Percentiles rank a stretch among this genome's conserved stretches.
phyloP scores from a whole-genome alignment of 2,888 invertebrate genomes.

The Rhyacophila evoluta region DNA sequence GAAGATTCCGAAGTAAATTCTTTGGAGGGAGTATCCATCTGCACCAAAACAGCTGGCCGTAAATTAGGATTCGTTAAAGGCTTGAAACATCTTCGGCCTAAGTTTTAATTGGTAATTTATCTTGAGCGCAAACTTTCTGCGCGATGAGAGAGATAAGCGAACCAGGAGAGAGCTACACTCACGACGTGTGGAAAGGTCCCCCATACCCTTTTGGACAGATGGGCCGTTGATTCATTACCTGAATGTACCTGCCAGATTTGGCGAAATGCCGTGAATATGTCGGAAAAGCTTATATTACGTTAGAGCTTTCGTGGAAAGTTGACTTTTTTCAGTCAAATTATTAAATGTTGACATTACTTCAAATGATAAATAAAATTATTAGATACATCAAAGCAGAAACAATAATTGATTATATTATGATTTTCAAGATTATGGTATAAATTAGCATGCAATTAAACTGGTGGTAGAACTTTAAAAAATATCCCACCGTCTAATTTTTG shows the following conservation, averaged over 20 bases:
- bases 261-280: too few relatives aligned
- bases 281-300: too few relatives aligned
- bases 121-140: constrained; percentile 43
- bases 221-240: not conserved
- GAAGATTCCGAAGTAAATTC: not conserved
- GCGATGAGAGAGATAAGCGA: constrained; percentile 16
- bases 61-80: constrained; percentile 24
- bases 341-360: too few relatives aligned
- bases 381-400: too few relatives aligned
- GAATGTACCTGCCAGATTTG: not conserved
- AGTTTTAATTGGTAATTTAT: constrained; percentile 53
- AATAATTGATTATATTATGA: too few relatives aligned
- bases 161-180: not conserved
- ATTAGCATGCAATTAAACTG: too few relatives aligned
- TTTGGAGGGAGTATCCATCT: not conserved
- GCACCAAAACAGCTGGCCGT: constrained; percentile 16
- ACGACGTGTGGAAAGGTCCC: not conserved
- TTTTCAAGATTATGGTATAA: too few relatives aligned
- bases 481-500: too few relatives aligned
- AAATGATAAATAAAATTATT: too few relatives aligned
- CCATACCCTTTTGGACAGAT: not conserved
- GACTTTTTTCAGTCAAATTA: too few relatives aligned
- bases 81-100: constrained; percentile 28
- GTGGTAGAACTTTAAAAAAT: too few relatives aligned
- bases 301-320: too few relatives aligned